Conservation (phyloP, 2,888 invertebrate genomes). For the Rosalia funebris region DNA sequence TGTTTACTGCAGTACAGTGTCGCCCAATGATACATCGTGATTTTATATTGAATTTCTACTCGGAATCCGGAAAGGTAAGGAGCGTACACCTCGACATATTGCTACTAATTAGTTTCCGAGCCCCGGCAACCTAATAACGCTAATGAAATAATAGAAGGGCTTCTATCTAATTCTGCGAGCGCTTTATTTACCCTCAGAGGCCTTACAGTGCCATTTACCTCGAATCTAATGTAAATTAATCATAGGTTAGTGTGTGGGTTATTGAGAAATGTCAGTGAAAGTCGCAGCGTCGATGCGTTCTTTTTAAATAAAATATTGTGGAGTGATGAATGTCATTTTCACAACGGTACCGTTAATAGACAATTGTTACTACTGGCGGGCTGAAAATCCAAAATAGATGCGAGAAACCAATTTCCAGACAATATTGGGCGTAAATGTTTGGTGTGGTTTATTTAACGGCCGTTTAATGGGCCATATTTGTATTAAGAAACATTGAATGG, state of each 20-base stretch:
- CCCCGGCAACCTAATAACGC: slow-evolving; percentile 26
- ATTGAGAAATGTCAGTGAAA: too few species aligned
- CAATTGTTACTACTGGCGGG: too few species aligned
- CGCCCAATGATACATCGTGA: slow-evolving; percentile 5
- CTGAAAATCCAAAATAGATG: too few species aligned
- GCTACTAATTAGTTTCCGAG: slow-evolving; percentile 23
- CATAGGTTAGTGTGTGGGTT: neutral
- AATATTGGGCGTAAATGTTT: too few species aligned
- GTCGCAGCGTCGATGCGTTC: too few species aligned
- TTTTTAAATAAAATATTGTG: too few species aligned
- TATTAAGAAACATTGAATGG: too few species aligned
- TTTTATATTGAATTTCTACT: neutral
- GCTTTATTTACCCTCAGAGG: slow-evolving; percentile 32
- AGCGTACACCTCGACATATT: slow-evolving; percentile 11
- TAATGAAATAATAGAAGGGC: slow-evolving; percentile 35
- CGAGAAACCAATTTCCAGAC: too few species aligned
- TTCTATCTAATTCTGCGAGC: slow-evolving; percentile 32
- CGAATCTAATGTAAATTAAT: slow-evolving; percentile 20
- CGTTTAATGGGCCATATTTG: too few species aligned
- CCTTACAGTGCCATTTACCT: slow-evolving; percentile 26
- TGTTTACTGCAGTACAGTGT: neutral
- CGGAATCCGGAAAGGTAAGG: neutral
- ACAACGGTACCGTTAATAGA: too few species aligned
- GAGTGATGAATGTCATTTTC: too few species aligned
- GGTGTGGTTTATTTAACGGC: too few species aligned